Base-by-base conservation (phyloP, 1,140 invertebrate genomes). In the Sinella curviseta region DNA sequence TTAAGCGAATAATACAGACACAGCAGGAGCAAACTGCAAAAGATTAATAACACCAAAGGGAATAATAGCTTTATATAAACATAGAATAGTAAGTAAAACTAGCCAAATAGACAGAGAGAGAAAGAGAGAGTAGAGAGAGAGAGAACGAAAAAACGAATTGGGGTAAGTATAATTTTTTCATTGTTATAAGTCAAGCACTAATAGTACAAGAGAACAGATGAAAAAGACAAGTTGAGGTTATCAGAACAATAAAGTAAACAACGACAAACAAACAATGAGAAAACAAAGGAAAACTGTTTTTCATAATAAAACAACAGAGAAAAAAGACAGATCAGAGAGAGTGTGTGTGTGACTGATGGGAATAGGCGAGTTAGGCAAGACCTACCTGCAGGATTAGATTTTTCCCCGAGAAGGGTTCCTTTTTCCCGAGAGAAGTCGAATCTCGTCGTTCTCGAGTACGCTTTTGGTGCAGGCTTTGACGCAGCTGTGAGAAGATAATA, bases 331-430 rank as follows among this genome's bases (percentile, higher is more conserved):
- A 83, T 65, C 79, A 70, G 67, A 39, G 77, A 81, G 76, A 73
- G 57, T 79, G 74, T 76, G 65, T 70, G 65, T 70, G 65, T 70
- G 65, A 70, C 65, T 70, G 65, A 70, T 70, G 65, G 65, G 65
- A 70, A 70, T 70, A 70, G 65, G 65, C 65, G 65, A 70, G 65
- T 70, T 70, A 70, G 65, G 65, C 65, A 70, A 70, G 65, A 70
- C 80, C 80, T 84, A 84, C 83, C 83, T 84, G 82, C 28, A 84
- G 77, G 55, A 84, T 84, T 24, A 82, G 78, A 82, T 84, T 84
- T 80, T 84, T 84, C 36, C 83, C 83, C 39, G 83, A 84, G 77
- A 84, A 84, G 79, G 81, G 80, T 55, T 84, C 81, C 80, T 84
- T 83, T 77, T 78, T 80, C 24, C 81, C 81, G 77, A 81, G 81